Conservation (phyloP, 2,113 vertebrate genomes). For the Anoplopoma fimbria region DNA sequence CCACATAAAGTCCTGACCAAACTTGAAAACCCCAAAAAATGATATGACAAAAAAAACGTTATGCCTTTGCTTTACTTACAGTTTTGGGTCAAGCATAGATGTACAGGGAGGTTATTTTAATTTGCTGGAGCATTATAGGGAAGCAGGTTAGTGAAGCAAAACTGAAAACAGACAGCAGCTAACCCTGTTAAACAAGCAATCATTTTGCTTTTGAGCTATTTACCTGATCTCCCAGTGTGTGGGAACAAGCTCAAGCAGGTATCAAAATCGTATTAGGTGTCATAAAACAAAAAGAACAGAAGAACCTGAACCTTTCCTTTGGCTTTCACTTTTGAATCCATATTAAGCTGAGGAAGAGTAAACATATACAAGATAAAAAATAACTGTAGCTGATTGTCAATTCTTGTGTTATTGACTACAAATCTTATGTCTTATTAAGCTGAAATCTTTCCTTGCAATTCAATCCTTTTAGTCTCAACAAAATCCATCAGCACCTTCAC, state of each 20-base stretch:
- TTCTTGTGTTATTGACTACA: constrained; percentile 20
- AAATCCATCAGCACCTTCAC: constrained; percentile 1
- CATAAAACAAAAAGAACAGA: constrained; percentile 15
- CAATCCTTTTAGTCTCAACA: not conserved
- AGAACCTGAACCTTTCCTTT: constrained; percentile 10
- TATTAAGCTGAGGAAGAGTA: constrained; percentile 22
- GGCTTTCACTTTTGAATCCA: constrained; percentile 24
- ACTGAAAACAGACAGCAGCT: not conserved
- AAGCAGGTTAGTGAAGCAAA: no score
- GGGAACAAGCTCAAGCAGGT: no score
- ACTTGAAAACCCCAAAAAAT: no score
- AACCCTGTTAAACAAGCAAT: not conserved
- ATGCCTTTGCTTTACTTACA: no score
- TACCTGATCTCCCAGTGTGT: not conserved
- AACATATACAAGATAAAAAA: constrained; percentile 13
- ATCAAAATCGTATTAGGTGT: no score
- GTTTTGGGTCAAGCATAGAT: no score
- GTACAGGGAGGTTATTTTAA: no score
- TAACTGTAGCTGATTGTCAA: not conserved
- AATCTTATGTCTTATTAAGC: constrained; percentile 13
- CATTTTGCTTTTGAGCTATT: not conserved
- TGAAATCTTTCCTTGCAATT: not conserved
- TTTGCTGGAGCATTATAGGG: no score
- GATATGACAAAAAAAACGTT: no score
- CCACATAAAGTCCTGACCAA: no score